phyloP scores from a whole-genome alignment of 1,140 invertebrate species.

The Drosophila carrolli region DNA sequence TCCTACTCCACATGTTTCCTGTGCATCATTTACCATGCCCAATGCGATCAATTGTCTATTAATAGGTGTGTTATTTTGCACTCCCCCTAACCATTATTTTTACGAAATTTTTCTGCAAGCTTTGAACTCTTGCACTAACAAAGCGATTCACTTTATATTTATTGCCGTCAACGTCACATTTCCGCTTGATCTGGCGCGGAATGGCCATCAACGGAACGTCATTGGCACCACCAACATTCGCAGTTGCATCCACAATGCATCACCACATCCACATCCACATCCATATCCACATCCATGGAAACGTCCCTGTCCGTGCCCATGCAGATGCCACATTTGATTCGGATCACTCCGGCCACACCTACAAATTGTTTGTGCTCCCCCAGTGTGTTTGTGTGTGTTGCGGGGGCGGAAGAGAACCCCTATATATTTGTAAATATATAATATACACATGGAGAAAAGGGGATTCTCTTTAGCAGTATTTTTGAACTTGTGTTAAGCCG shows the following conservation, averaged over 20 bases:
- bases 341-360: slow-evolving; percentile 69
- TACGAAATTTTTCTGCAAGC: slow-evolving; percentile 26
- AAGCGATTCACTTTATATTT: slow-evolving; percentile 69
- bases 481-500: too few relatives aligned
- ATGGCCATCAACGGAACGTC: slow-evolving; percentile 67
- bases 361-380: slow-evolving; percentile 75
- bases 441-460: slow-evolving; percentile 1
- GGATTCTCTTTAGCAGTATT: too few relatives aligned
- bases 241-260: slow-evolving; percentile 16
- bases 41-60: slow-evolving; percentile 20
- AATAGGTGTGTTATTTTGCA: slow-evolving; percentile 17
- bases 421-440: slow-evolving; percentile 16
- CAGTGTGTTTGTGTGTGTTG: slow-evolving; percentile 10
- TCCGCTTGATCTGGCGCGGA: slow-evolving; percentile 79
- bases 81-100: background rate
- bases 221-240: slow-evolving; percentile 56
- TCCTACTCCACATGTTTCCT: slow-evolving; percentile 37
- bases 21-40: slow-evolving; percentile 22
- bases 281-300: slow-evolving; percentile 35
- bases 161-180: slow-evolving; percentile 80
- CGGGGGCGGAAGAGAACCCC: slow-evolving; percentile 10
- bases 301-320: slow-evolving; percentile 38
- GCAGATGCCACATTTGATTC: slow-evolving; percentile 49
- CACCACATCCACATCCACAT: slow-evolving; percentile 30
- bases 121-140: slow-evolving; percentile 76